Percentiles rank a stretch among this genome's conserved stretches.
These are phyloP conservation scores for Catalaphyllia jardinei DNA, from an alignment of 64 coral and sea anemone species.

Conservation along the genomic window DNA sequence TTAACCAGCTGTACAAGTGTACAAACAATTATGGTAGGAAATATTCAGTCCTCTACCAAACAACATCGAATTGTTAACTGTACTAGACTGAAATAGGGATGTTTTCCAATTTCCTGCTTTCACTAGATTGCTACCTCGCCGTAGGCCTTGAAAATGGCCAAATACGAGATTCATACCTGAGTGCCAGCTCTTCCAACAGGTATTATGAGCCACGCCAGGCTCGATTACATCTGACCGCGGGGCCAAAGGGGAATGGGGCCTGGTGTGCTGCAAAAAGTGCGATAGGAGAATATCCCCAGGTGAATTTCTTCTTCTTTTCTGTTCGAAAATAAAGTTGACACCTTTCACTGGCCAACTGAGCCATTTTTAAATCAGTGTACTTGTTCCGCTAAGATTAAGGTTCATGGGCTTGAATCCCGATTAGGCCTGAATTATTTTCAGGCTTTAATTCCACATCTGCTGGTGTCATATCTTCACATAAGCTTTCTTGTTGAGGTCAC, in stretches of 20 bases:
- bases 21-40: conserved; percentile 4
- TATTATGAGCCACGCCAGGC: conserved; percentile 30
- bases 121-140: conserved; percentile 20
- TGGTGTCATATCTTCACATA: no score
- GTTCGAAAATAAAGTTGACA: no score
- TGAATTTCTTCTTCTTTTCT: background rate
- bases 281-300: conserved; percentile 39
- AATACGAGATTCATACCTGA: conserved; percentile 12
- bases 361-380: no score
- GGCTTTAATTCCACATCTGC: no score
- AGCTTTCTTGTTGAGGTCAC: no score
- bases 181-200: conserved; percentile 18
- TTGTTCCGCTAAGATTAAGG: no score
- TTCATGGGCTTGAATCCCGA: no score
- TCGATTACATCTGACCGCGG: conserved; percentile 46
- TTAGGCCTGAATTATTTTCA: no score
- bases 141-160: conserved; percentile 30
- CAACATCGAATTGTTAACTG: background rate
- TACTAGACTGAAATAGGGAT: background rate
- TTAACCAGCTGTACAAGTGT: conserved; percentile 48
- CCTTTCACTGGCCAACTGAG: no score
- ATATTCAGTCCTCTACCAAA: background rate
- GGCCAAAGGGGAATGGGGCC: conserved; percentile 23
- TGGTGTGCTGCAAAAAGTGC: conserved; percentile 21
- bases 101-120: background rate